Percentiles rank a stretch among this genome's conserved stretches.
phyloP scores from a whole-genome alignment of 2,113 vertebrate genomes.

The Pseudonaja textilis region DNA sequence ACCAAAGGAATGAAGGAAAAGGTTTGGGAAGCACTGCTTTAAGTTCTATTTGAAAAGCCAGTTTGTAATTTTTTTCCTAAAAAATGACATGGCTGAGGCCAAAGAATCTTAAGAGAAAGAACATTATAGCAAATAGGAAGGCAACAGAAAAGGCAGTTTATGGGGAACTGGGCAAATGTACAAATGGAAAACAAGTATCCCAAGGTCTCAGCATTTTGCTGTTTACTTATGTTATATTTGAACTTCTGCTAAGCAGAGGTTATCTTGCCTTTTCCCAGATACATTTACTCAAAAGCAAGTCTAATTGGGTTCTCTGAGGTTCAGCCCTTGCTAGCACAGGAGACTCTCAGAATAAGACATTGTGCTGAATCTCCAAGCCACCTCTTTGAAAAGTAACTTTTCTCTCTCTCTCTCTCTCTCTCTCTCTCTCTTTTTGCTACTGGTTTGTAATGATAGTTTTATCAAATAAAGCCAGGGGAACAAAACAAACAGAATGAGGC shows the following conservation, averaged over 20 bases:
- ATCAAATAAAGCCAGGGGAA: not conserved
- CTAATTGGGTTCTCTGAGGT: not conserved
- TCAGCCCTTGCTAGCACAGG: not conserved
- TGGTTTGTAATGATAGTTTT: not conserved
- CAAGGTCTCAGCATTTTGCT: not conserved
- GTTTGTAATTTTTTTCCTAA: not conserved
- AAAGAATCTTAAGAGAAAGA: not conserved
- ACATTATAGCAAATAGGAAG: not conserved
- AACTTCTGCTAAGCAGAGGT: not conserved
- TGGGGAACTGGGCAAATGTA: not conserved
- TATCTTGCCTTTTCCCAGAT: not conserved
- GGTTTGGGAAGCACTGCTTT: not conserved
- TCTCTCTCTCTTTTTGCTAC: not conserved
- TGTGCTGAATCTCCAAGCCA: not conserved
- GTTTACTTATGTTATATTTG: not conserved
- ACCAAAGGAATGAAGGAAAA: not conserved
- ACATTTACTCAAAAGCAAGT: not conserved
- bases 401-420: too few species aligned
- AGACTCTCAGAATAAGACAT: not conserved
- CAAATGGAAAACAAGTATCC: not conserved
- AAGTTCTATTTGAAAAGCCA: not conserved
- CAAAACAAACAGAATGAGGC: not conserved
- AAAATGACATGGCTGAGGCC: not conserved
- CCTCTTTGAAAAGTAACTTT: not conserved
- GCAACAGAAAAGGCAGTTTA: not conserved